Evolutionary conservation across 2,888 invertebrate genomes (phyloP).

Genomic region (Auanema sp.): DNA sequence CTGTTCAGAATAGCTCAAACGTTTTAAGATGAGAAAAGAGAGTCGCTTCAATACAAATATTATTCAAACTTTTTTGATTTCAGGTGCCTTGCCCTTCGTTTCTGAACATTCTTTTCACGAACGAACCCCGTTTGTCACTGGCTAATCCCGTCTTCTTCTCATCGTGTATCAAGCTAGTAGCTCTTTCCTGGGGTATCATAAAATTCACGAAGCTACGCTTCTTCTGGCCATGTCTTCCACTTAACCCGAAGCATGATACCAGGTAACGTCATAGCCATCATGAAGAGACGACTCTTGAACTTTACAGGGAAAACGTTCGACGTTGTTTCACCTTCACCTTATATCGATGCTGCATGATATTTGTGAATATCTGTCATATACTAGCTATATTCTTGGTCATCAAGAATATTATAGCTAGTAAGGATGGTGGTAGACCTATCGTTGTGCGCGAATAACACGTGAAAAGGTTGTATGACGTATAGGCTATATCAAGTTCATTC

Average conservation of each 20-base stretch:
- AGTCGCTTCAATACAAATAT: no score
- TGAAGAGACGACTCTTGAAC: background rate
- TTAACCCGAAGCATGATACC: slow-evolving; percentile 61
- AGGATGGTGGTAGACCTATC: slow-evolving; percentile 40
- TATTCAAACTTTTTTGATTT: slow-evolving; percentile 7
- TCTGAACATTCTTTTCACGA: slow-evolving; percentile 60
- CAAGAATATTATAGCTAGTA: slow-evolving; percentile 43
- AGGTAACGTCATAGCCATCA: slow-evolving; percentile 20
- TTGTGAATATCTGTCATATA: slow-evolving; percentile 62
- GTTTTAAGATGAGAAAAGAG: no score
- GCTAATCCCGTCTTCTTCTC: slow-evolving; percentile 59
- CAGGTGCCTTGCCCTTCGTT: slow-evolving; percentile 62
- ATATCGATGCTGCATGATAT: slow-evolving; percentile 60
- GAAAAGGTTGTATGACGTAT: no score
- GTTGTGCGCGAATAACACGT: slow-evolving; percentile 20
- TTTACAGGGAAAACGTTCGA: slow-evolving; percentile 60
- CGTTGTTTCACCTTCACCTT: slow-evolving; percentile 59
- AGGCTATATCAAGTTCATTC: no score
- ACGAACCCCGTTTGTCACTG: slow-evolving; percentile 58
- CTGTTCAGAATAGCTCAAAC: no score
- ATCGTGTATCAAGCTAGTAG: slow-evolving; percentile 60
- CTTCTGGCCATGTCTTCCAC: slow-evolving; percentile 62
- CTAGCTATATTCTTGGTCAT: slow-evolving; percentile 48
- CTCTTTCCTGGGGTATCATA: slow-evolving; percentile 63
- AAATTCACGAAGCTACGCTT: slow-evolving; percentile 64